Conservation (phyloP, 2,113 vertebrate genomes). For the Cervus canadensis region DNA sequence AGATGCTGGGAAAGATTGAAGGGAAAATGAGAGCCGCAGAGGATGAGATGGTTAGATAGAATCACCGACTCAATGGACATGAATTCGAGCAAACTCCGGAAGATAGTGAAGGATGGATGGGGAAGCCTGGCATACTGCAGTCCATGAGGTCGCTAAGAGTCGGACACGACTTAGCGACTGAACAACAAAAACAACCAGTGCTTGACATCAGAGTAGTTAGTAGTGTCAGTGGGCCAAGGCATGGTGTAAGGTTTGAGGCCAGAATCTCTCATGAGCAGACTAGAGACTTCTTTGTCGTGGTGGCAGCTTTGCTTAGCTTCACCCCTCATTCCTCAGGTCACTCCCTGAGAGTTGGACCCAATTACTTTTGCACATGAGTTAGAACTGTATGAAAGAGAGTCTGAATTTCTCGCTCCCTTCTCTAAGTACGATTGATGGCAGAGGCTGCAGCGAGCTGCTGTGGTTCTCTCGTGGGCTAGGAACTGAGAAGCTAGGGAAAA, state of each 20-base stretch:
- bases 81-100: not conserved
- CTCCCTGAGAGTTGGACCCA: not conserved
- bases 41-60: not conserved
- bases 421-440: not conserved
- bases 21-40: not conserved
- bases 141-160: not conserved
- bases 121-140: not conserved
- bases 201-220: not conserved
- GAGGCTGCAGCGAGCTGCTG: not conserved
- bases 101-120: not conserved
- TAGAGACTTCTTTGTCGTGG: not conserved
- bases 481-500: not conserved
- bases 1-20: not conserved
- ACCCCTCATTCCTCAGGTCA: not conserved
- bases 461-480: accelerated
- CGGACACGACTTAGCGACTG: accelerated
- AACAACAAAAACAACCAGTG: not conserved
- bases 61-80: not conserved
- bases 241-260: not conserved
- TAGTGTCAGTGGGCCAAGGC: not conserved
- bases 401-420: not conserved
- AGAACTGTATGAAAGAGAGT: not conserved
- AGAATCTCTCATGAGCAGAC: not conserved
- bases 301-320: not conserved
- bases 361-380: not conserved